Evolutionary conservation across 1,140 invertebrate genomes (phyloP).

Genomic region (Drosophila melanogaster): DNA sequence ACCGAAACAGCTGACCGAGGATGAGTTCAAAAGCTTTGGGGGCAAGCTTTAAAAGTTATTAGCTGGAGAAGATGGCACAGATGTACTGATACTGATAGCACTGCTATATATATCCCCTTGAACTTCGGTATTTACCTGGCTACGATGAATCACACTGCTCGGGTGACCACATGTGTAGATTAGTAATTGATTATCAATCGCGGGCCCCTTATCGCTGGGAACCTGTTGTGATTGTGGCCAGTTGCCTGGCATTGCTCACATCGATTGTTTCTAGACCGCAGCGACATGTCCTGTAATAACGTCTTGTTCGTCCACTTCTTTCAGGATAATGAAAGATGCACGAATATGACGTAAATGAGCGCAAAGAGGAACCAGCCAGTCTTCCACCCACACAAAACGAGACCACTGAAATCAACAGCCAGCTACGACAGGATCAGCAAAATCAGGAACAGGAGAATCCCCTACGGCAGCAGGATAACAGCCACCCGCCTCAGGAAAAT

Average conservation of each 20-base stretch:
- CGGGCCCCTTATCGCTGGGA: constrained; percentile 58
- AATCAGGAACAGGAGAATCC: background rate
- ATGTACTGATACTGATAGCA: background rate
- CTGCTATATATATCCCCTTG: constrained; percentile 2
- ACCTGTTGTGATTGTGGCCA: constrained; percentile 37
- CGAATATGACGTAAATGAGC: constrained; percentile 80
- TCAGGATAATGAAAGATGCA: constrained; percentile 84
- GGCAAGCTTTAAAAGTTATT: constrained; percentile 16
- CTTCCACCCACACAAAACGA: constrained; percentile 63
- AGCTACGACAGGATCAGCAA: background rate
- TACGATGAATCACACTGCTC: constrained; percentile 66
- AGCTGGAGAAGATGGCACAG: background rate
- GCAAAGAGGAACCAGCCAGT: constrained; percentile 75
- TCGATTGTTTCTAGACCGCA: background rate
- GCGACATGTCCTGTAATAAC: constrained; percentile 23
- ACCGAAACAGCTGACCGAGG: constrained; percentile 14
- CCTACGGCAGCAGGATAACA: background rate
- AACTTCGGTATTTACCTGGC: constrained; percentile 13
- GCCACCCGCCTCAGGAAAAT: background rate
- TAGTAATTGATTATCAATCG: constrained; percentile 58
- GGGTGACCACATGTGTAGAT: constrained; percentile 25
- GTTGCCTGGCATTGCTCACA: constrained; percentile 23
- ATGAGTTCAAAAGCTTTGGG: constrained; percentile 9
- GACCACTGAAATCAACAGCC: constrained; percentile 2
- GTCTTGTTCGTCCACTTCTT: background rate